Evolutionary conservation across 2,888 invertebrate species (phyloP).

Genomic region (Autographa gamma): DNA sequence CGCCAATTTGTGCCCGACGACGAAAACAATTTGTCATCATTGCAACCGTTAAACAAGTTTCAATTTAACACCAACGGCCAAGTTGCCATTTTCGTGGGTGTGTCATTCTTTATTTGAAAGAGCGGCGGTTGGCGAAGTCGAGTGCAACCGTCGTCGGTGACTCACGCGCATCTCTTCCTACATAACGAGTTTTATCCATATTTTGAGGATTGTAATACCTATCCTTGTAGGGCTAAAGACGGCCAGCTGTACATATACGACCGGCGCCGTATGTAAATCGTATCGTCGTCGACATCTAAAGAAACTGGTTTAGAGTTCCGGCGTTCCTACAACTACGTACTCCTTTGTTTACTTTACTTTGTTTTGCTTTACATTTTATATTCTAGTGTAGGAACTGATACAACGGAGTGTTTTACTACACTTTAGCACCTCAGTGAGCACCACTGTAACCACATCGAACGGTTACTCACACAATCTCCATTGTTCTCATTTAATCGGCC

Average conservation of each 20-base stretch:
- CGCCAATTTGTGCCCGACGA: conserved; percentile 40
- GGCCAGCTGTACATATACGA: conserved; percentile 38
- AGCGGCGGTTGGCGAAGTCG: conserved; percentile 69
- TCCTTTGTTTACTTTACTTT: conserved; percentile 46
- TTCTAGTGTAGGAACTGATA: conserved; percentile 21
- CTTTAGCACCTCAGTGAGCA: conserved; percentile 20
- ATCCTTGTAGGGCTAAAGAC: conserved; percentile 54
- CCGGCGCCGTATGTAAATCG: conserved; percentile 58
- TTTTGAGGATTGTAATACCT: conserved; percentile 60
- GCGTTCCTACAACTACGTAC: conserved; percentile 33
- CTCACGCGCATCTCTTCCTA: conserved; percentile 60
- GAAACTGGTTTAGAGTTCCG: conserved; percentile 51
- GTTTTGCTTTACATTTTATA: conserved; percentile 33
- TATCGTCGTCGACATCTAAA: conserved; percentile 51
- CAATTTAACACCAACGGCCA: conserved; percentile 60
- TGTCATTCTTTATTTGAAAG: conserved; percentile 67
- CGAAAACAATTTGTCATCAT: conserved; percentile 57
- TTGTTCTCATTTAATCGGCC: conserved; percentile 68
- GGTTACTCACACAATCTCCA: conserved; percentile 39
- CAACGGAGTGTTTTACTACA: conserved; percentile 28
- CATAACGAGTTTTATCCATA: conserved; percentile 58
- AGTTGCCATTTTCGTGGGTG: conserved; percentile 61
- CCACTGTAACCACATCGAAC: conserved; percentile 30
- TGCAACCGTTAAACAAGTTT: conserved; percentile 73
- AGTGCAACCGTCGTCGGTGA: conserved; percentile 69